Conservation (phyloP, 2,113 vertebrate genomes). For the Gallinago paraguaiae region DNA sequence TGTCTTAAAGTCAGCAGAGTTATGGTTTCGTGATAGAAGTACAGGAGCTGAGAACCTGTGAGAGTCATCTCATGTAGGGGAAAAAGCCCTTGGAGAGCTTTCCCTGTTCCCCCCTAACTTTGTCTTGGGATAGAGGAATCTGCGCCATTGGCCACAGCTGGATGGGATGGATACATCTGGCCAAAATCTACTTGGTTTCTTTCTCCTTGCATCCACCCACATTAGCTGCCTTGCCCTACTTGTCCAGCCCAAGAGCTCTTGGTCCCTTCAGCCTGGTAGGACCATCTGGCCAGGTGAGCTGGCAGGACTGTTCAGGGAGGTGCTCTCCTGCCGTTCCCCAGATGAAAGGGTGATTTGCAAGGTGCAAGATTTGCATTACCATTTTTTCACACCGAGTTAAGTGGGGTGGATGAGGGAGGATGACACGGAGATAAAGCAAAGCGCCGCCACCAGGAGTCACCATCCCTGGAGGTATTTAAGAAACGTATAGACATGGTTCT, state of each 20-base stretch:
- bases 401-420: not conserved
- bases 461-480: too few species aligned
- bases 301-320: not conserved
- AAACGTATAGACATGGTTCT: too few species aligned
- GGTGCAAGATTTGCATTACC: not conserved
- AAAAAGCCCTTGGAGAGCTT: not conserved
- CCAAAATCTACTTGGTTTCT: not conserved
- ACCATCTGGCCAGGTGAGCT: not conserved
- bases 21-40: not conserved
- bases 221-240: not conserved
- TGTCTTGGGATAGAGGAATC: not conserved
- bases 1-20: not conserved
- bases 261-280: not conserved
- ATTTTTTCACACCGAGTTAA: not conserved
- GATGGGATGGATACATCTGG: not conserved
- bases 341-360: not conserved
- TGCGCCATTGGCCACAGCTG: not conserved
- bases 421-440: not conserved
- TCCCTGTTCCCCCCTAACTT: not conserved
- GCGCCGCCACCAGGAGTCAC: fast-evolving
- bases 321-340: not conserved
- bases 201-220: not conserved
- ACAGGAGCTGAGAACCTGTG: not conserved
- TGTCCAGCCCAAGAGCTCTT: not conserved
- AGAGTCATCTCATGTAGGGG: not conserved